Conservation (phyloP, 2,797 vertebrate genomes). For the Chromis chromis region DNA sequence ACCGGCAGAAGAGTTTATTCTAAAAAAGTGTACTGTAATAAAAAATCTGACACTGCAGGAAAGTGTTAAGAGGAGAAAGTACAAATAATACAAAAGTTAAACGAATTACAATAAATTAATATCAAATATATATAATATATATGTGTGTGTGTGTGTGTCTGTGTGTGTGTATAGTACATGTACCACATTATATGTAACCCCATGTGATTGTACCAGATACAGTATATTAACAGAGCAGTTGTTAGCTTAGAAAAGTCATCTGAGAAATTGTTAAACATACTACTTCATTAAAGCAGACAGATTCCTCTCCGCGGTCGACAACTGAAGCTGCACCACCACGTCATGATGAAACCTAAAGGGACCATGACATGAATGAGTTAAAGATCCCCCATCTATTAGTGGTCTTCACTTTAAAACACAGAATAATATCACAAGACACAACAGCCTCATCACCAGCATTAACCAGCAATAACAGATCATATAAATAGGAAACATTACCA, state of each 20-base stretch:
- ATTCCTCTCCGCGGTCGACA: constrained; percentile 15
- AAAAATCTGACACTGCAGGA: constrained; percentile 29
- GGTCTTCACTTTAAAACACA: constrained; percentile 37
- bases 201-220: constrained; percentile 54
- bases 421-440: constrained; percentile 22
- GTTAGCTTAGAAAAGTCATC: constrained; percentile 50
- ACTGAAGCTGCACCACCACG: constrained; percentile 30
- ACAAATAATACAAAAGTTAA: constrained; percentile 66
- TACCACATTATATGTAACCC: constrained; percentile 37
- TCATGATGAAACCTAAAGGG: constrained; percentile 2
- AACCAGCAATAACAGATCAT: too few relatives aligned
- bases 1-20: constrained; percentile 28
- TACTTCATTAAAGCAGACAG: constrained; percentile 21
- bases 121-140: constrained; percentile 52
- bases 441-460: neutral
- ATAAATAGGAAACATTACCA: constrained; percentile 53
- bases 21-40: constrained; percentile 32
- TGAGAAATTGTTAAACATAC: constrained; percentile 28
- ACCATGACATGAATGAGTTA: neutral
- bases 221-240: constrained; percentile 41
- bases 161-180: constrained; percentile 15
- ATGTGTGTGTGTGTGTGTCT: neutral
- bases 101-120: constrained; percentile 79
- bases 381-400: constrained; percentile 26
- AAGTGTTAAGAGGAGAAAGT: constrained; percentile 51